These are phyloP conservation scores for Bos indicus DNA, from an alignment of 2,113 vertebrate genomes.

Conservation along the genomic window DNA sequence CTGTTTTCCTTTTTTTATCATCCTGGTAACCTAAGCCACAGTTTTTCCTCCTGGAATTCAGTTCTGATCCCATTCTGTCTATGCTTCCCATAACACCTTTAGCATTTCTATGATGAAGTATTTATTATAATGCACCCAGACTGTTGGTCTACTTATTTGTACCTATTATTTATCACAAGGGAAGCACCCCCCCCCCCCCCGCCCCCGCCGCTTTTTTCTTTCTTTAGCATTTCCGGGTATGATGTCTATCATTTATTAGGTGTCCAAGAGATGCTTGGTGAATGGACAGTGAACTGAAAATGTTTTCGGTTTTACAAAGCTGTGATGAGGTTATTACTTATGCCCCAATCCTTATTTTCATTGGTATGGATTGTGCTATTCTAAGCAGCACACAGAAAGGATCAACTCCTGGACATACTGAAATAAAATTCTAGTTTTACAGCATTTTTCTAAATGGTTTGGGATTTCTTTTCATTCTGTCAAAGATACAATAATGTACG, in stretches of 20 bases:
- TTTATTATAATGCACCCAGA: neutral
- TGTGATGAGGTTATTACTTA: neutral
- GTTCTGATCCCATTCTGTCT: neutral
- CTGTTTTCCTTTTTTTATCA: neutral
- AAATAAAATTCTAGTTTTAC: neutral
- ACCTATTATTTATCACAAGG: neutral
- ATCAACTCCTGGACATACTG: neutral
- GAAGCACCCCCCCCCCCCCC: accelerated
- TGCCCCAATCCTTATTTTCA: neutral
- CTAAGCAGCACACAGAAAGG: neutral
- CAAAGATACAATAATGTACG: neutral
- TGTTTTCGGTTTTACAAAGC: neutral
- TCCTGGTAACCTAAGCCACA: neutral
- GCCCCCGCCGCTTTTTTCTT: neutral
- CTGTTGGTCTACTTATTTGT: neutral
- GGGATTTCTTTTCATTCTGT: neutral
- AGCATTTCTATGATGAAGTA: neutral
- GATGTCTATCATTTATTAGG: neutral
- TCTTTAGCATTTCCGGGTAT: neutral
- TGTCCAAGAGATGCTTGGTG: neutral
- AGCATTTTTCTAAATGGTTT: neutral
- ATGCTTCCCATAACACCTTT: neutral
- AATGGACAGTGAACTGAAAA: neutral
- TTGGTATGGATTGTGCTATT: neutral
- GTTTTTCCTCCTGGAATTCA: neutral